These are phyloP conservation scores for Sphinx pinastri DNA, from an alignment of 2,888 invertebrate genomes.

Conservation along the genomic window DNA sequence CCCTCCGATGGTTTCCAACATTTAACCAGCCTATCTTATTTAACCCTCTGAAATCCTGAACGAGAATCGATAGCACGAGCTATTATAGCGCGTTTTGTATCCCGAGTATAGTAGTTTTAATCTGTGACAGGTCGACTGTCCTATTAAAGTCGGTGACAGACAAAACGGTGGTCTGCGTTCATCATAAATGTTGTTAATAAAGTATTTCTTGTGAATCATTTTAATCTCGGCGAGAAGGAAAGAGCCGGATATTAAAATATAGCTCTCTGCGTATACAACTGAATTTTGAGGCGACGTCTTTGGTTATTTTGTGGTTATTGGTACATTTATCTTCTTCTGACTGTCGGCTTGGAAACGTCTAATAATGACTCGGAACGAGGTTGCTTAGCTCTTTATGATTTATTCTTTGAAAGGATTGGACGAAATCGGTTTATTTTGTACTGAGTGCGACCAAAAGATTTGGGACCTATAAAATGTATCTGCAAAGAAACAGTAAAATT, in stretches of 20 bases:
- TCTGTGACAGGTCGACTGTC: too few species aligned
- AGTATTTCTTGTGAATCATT: constrained; percentile 34
- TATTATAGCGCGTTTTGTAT: too few species aligned
- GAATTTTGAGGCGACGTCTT: constrained; percentile 23
- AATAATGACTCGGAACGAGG: constrained; percentile 12
- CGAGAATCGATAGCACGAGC: too few species aligned
- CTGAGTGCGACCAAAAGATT: background rate
- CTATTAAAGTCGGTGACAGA: too few species aligned
- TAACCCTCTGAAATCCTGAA: too few species aligned
- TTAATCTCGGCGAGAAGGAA: constrained; percentile 33
- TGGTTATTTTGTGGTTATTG: constrained; percentile 29
- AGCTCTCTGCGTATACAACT: constrained; percentile 14
- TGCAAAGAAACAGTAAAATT: too few species aligned
- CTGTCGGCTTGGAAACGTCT: background rate
- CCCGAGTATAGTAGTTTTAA: too few species aligned
- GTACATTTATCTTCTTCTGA: constrained; percentile 32
- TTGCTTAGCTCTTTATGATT: constrained; percentile 17
- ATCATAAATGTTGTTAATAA: constrained; percentile 29
- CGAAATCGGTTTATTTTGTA: background rate
- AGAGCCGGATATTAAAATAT: constrained; percentile 45
- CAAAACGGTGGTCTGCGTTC: too few species aligned
- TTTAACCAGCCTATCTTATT: too few species aligned
- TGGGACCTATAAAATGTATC: background rate
- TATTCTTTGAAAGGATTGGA: constrained; percentile 8
- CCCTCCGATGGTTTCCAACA: too few species aligned